These are phyloP conservation scores for Troglohyphantes excavatus DNA, from an alignment of 2,888 invertebrate species.

Conservation along the genomic window DNA sequence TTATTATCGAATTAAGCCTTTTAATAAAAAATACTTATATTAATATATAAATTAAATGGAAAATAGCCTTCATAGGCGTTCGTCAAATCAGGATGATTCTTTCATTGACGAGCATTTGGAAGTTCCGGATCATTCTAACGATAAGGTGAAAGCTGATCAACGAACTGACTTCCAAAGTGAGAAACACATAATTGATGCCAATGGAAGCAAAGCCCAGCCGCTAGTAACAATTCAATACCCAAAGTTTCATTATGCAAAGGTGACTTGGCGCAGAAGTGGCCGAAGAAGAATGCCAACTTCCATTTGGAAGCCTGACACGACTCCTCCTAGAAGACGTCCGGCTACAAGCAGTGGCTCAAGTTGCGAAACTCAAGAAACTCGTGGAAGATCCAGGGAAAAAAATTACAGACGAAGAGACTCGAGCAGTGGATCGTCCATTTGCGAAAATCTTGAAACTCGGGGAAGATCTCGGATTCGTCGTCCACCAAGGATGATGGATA, in stretches of 20 bases:
- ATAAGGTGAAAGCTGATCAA: too few relatives aligned
- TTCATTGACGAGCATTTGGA: too few relatives aligned
- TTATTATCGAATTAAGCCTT: too few relatives aligned
- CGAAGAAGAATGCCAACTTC: slow-evolving; percentile 20
- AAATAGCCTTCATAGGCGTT: too few relatives aligned
- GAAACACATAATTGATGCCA: too few relatives aligned
- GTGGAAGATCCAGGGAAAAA: background rate
- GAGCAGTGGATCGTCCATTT: background rate
- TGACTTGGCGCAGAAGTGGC: slow-evolving; percentile 21
- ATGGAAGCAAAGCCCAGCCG: too few relatives aligned
- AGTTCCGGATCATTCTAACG: too few relatives aligned
- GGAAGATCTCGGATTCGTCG: background rate
- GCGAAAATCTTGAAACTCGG: background rate
- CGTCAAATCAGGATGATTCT: too few relatives aligned
- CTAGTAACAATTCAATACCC: too few relatives aligned
- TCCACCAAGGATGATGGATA: background rate
- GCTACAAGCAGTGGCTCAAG: slow-evolving; percentile 10
- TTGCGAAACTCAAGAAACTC: background rate
- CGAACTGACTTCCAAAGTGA: too few relatives aligned
- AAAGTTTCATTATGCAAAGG: background rate
- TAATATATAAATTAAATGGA: too few relatives aligned
- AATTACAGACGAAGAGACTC: background rate
- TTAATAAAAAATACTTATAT: too few relatives aligned
- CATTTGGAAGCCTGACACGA: background rate
- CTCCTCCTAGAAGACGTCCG: slow-evolving; percentile 18